Evolutionary conservation across 2,113 vertebrate genomes (phyloP), one percentile per base, ranked within the genome.

Genomic region (Epinephelus cyanopodus): DNA sequence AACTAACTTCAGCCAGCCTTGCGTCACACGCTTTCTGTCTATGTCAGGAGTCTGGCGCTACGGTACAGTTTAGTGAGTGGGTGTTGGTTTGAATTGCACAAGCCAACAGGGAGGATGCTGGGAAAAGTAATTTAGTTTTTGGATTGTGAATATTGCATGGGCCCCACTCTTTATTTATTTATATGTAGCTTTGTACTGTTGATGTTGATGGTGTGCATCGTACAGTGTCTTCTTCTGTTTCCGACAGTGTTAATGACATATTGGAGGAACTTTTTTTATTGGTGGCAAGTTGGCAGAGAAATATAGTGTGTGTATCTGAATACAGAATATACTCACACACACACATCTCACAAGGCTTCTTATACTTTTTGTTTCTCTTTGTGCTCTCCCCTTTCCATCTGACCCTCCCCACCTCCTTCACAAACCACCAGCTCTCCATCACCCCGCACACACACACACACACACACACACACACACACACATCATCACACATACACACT

Each of bases 51-150:
- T 87, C 84, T 90, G 78, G 60, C 48, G 48, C 77, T 70, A 79
- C 29, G 65, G 85, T 87, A 47, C 57, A 52, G 76, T 83, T 81
- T 61, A 74, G 29, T 77, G 79, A 83, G 85, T 82, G 81, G 83
- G 77, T 75, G 85, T 83, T 83, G 70, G 83, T 85, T 81, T 74
- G 81, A 74, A 60, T 86, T 87, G 78, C 83, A 77, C 75, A 82
- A 85, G 63, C 60, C 79, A 83, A 61, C 71, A 64, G 82, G 79
- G 83, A 91, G 84, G 84, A 90, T 83, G 70, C 67, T 56, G 73
- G 39, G 50, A 62, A 86, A 86, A 90, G 78, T 80, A 66, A 66
- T 82, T 87, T 83, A 60, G 81, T 56, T 82, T 76, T 81, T 89
- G 80, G 77, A 88, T 89, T 81, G 65, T 84, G 74, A 82, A 83